Evolutionary conservation across 2,888 invertebrate species (phyloP).

Genomic region (Ophonus ardosiacus): DNA sequence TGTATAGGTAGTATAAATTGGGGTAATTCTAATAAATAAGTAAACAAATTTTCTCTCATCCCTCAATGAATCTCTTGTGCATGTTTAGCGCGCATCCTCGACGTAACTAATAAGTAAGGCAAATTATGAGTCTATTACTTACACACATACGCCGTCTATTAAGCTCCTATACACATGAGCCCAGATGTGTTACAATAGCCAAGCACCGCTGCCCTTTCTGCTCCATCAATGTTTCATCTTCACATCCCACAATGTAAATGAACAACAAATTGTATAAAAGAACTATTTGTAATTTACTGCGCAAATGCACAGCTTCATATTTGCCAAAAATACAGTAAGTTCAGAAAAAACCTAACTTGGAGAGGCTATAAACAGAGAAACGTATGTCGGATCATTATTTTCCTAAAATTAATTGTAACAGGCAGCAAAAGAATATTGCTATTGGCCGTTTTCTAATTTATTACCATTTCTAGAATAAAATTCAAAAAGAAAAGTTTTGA

Average conservation of each 20-base stretch:
- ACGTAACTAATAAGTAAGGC: conserved; percentile 48
- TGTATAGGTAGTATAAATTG: neutral
- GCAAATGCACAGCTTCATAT: too few species aligned
- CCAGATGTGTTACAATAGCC: neutral
- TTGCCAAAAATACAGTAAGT: too few species aligned
- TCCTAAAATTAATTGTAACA: too few species aligned
- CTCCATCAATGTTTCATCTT: neutral
- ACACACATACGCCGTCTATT: conserved; percentile 37
- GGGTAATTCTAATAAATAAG: conserved; percentile 34
- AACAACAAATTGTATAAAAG: too few species aligned
- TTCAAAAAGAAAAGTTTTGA: too few species aligned
- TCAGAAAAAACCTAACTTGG: too few species aligned
- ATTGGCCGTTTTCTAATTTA: too few species aligned
- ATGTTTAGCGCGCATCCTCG: conserved; percentile 16
- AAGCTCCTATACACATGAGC: conserved; percentile 30
- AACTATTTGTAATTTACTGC: too few species aligned
- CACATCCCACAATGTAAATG: neutral
- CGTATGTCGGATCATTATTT: too few species aligned
- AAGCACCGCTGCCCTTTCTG: neutral
- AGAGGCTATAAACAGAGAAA: too few species aligned
- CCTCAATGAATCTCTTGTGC: conserved; percentile 16
- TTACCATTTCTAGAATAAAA: too few species aligned
- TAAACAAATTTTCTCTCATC: conserved; percentile 22
- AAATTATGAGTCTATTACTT: conserved; percentile 47
- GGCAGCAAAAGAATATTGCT: too few species aligned